phyloP scores from a whole-genome alignment of 2,113 vertebrate genomes.

The Bostrychus sinensis region DNA sequence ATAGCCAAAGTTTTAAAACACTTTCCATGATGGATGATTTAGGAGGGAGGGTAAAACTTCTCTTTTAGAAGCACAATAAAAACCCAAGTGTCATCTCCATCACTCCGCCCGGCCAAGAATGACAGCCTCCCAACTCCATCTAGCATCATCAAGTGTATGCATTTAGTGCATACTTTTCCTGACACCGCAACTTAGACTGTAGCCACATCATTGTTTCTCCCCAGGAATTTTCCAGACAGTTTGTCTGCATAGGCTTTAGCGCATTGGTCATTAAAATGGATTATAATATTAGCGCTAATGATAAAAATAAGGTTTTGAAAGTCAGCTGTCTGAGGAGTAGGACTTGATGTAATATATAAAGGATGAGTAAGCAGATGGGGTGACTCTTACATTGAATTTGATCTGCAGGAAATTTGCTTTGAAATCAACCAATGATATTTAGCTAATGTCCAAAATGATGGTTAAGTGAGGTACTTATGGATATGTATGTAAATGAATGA shows the following conservation, averaged over 20 bases:
- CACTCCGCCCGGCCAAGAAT: slow-evolving; percentile 42
- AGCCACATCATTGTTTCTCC: slow-evolving; percentile 28
- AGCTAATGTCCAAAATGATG: background rate
- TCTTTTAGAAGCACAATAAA: slow-evolving; percentile 58
- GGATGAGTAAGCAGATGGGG: background rate
- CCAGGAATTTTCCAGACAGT: slow-evolving; percentile 16
- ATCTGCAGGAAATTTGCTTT: too few relatives aligned
- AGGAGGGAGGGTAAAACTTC: slow-evolving; percentile 52
- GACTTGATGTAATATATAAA: background rate
- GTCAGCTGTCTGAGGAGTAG: slow-evolving; percentile 10
- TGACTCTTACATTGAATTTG: background rate
- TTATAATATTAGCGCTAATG: slow-evolving; percentile 22
- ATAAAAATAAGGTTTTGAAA: slow-evolving; percentile 2
- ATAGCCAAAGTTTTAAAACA: slow-evolving; percentile 48
- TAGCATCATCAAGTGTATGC: slow-evolving; percentile 54
- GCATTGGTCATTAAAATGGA: slow-evolving; percentile 14
- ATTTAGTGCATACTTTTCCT: slow-evolving; percentile 44
- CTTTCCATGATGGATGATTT: slow-evolving; percentile 53
- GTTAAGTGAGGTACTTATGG: too few relatives aligned
- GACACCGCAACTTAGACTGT: slow-evolving; percentile 33
- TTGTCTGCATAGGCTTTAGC: slow-evolving; percentile 3
- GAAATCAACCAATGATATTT: background rate
- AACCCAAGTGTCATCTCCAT: slow-evolving; percentile 54
- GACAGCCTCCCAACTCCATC: slow-evolving; percentile 51
- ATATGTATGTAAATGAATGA: too few relatives aligned